Conservation (phyloP, 1,140 invertebrate species). For the Lepidotrigona ventralis region DNA sequence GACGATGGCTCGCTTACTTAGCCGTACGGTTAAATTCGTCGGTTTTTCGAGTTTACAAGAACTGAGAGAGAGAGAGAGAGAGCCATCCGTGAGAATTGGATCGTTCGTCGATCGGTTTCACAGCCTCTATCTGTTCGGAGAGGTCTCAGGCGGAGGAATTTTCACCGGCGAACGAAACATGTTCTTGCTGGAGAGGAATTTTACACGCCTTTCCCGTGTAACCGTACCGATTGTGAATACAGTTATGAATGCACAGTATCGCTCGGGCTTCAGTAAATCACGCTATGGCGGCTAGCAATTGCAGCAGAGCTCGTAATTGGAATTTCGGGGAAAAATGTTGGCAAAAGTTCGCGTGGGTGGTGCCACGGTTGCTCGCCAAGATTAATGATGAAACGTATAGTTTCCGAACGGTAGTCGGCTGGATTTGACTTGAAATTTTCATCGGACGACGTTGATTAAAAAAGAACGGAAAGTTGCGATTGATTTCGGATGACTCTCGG, state of each 20-base stretch:
- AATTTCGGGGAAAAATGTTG: not conserved
- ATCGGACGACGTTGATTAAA: not conserved
- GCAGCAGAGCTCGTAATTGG: not conserved
- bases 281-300: not conserved
- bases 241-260: slow-evolving; percentile 11
- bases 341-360: not conserved
- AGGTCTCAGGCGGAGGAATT: not conserved
- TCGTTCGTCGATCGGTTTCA: slow-evolving; percentile 7
- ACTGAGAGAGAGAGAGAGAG: not conserved
- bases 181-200: not conserved
- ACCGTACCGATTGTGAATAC: slow-evolving; percentile 11
- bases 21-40: not conserved
- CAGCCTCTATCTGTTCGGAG: not conserved
- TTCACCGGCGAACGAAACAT: not conserved
- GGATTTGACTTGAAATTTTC: not conserved
- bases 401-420: not conserved
- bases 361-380: not conserved
- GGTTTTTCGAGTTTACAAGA: not conserved
- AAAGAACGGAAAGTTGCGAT: not conserved
- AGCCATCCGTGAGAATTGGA: slow-evolving; percentile 7
- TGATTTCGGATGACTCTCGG: not conserved
- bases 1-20: not conserved
- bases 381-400: not conserved
- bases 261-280: not conserved
- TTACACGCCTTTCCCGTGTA: not conserved